These are phyloP conservation scores for Rhabdornis inornatus DNA, from an alignment of 2,113 vertebrate species.

Conservation along the genomic window DNA sequence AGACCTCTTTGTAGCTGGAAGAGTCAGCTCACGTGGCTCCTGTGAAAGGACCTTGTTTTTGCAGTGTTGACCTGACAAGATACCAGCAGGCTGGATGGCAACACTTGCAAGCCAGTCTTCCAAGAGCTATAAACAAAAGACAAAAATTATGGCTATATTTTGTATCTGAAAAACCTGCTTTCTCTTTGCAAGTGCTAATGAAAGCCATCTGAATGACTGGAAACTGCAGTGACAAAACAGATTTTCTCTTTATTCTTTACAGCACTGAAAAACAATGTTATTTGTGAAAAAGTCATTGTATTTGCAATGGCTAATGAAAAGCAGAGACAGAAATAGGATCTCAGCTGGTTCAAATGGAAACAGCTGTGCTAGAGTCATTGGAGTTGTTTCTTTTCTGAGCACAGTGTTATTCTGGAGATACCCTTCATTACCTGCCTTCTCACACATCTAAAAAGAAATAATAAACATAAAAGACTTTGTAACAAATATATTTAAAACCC, in stretches of 20 bases:
- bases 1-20: conserved; percentile 79
- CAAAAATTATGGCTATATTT: not conserved
- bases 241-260: not conserved
- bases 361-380: not conserved
- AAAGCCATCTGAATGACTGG: not conserved
- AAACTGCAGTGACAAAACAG: not conserved
- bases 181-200: not conserved
- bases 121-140: conserved; percentile 63
- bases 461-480: not conserved
- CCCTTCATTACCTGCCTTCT: not conserved
- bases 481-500: not conserved
- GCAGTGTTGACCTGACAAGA: conserved; percentile 55
- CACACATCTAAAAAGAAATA: not conserved
- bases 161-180: not conserved
- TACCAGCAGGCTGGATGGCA: conserved; percentile 37
- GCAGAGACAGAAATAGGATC: not conserved
- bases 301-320: not conserved
- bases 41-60: not conserved
- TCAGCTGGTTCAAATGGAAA: conserved; percentile 3
- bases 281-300: not conserved
- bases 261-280: not conserved
- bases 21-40: conserved; percentile 51
- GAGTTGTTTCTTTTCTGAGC: not conserved
- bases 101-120: conserved; percentile 81
- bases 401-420: not conserved